Percentiles rank a stretch among this genome's conserved stretches.
phyloP scores from a whole-genome alignment of 23 tunicate species.

The Trididemnum nubilum region DNA sequence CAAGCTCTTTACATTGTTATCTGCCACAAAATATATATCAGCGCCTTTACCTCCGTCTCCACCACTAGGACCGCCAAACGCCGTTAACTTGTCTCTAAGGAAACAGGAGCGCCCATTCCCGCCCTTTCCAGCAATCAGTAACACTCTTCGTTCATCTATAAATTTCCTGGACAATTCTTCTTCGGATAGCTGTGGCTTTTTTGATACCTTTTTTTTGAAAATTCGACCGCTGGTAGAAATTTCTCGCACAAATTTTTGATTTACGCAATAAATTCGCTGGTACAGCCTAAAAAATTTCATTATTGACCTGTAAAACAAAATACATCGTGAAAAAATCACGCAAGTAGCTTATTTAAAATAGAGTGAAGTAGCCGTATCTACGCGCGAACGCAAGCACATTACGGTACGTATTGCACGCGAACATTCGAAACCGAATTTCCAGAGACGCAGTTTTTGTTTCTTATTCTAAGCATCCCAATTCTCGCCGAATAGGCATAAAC shows the following conservation, averaged over 20 bases:
- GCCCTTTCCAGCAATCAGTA: slow-evolving; percentile 65
- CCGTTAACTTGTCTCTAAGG: slow-evolving; percentile 61
- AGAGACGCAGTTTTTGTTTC: too few species aligned
- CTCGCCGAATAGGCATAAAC: too few species aligned
- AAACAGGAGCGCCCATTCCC: slow-evolving; percentile 87
- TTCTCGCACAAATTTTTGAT: background rate
- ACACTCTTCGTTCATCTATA: slow-evolving; percentile 61
- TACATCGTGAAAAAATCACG: too few species aligned
- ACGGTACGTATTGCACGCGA: too few species aligned
- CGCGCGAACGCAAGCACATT: too few species aligned
- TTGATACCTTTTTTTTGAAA: background rate
- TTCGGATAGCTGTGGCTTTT: slow-evolving; percentile 40
- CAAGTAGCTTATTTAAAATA: too few species aligned
- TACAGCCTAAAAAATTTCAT: too few species aligned
- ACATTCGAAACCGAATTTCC: too few species aligned
- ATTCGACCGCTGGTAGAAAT: background rate
- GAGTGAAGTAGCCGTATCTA: too few species aligned
- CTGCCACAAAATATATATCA: slow-evolving; percentile 71
- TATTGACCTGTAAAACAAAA: too few species aligned
- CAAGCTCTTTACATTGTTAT: slow-evolving; percentile 49
- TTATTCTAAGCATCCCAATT: too few species aligned
- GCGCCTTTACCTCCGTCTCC: slow-evolving; percentile 94
- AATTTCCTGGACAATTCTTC: slow-evolving; percentile 55
- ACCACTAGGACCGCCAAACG: slow-evolving; percentile 83
- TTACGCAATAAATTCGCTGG: background rate